Evolutionary conservation across 35 echinoderm and acorn worm species (phyloP), one percentile per base, ranked within the genome.

Genomic region (Patiria miniata): DNA sequence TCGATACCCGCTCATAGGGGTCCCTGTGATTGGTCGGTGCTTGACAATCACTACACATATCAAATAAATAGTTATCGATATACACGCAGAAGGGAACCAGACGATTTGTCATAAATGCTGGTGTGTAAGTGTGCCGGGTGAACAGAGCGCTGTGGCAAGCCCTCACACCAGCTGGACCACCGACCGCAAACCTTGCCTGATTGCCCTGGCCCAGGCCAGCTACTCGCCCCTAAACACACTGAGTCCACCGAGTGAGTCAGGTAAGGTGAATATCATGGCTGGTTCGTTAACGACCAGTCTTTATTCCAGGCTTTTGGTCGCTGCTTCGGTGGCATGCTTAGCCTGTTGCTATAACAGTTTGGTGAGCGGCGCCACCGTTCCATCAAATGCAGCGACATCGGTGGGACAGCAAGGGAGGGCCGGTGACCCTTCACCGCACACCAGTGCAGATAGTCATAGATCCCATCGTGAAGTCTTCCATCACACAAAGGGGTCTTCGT

Each of bases 231-330:
- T 30, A n/a, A 78, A 47, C 78, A 50, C 18, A 81, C 78, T 40
- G 39, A 36, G 37, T 47, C 39, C 12, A 18, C 78, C 78, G 51
- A 47, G 51, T 58, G 30, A 23, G 37, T 16, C 29, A 60, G 82
- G 82, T 59, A 58, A 51, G 34, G 19, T 21, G 14, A 30, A 84
- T 39, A 84, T 61, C 82, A 84, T 84, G 82, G 82, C 53, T 84
- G 82, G 82, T 84, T 84, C 59, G 51, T 84, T 28, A 36, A 61
- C 22, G 36, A 19, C 65, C 23, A 73, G 34, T 73, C 65, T 73
- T 73, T 73, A 73, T 73, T 73, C 34, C 26, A 73, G 65, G 34
- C 65, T 36, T 23, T 4, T 73, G 1, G 26, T 73, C 26, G 34
- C 65, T 30, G 3, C 34, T 73, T 26, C 34, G 34, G 65, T 73